phyloP scores from a whole-genome alignment of 1,140 invertebrate genomes.

The Cydia fagiglandana region DNA sequence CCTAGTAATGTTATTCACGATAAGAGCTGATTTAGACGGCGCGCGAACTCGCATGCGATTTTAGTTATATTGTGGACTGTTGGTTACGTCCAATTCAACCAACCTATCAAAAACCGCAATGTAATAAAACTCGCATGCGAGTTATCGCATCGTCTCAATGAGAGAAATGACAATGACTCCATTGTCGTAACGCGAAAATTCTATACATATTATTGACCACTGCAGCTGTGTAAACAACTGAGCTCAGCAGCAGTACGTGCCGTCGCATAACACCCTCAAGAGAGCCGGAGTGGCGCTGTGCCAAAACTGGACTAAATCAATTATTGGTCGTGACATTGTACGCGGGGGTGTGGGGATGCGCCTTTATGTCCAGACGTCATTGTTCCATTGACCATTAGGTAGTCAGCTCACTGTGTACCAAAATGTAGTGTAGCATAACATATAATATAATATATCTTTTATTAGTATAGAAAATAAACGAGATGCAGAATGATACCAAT shows the following conservation, averaged over 20 bases:
- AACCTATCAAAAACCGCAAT: no score
- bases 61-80: no score
- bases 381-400: background rate
- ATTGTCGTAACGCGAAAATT: background rate
- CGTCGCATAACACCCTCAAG: background rate
- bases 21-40: no score
- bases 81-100: no score
- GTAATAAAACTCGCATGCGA: no score
- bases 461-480: background rate
- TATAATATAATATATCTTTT: no score
- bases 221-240: background rate
- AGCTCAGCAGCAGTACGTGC: background rate
- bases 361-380: background rate
- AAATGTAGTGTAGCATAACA: no score
- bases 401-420: background rate
- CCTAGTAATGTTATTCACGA: background rate
- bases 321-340: constrained; percentile 8
- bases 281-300: background rate
- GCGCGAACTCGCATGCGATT: no score
- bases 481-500: no score
- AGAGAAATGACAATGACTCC: no score
- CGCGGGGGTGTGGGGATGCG: background rate
- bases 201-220: background rate
- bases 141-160: no score
- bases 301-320: constrained; percentile 17